Percentiles rank a stretch among this genome's conserved stretches.
phyloP scores from a whole-genome alignment of 2,113 vertebrate genomes.

The Ailurus styani region DNA sequence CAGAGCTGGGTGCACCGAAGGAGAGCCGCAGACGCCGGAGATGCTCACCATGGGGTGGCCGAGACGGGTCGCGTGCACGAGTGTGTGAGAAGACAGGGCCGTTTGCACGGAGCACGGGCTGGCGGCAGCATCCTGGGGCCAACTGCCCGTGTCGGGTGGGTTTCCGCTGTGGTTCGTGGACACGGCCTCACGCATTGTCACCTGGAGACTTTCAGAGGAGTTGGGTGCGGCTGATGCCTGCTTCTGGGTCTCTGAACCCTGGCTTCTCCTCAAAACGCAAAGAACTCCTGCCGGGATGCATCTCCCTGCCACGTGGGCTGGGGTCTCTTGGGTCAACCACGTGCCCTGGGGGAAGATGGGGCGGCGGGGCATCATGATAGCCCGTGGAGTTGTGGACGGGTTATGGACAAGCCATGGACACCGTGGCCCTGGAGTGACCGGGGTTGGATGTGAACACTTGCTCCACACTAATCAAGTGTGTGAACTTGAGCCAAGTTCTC shows the following conservation, averaged over 20 bases:
- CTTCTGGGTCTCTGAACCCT: neutral
- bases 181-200: neutral
- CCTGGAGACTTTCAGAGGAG: fast-evolving
- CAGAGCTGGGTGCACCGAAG: neutral
- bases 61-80: neutral
- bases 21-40: neutral
- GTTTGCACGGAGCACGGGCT: neutral
- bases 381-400: too few relatives aligned
- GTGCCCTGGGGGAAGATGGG: neutral
- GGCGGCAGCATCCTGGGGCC: too few relatives aligned
- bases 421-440: neutral
- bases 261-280: too few relatives aligned
- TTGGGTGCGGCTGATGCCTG: neutral
- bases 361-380: fast-evolving
- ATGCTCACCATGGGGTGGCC: neutral
- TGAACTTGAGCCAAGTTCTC: neutral
- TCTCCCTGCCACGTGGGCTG: fast-evolving
- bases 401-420: too few relatives aligned
- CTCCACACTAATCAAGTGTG: neutral
- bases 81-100: neutral
- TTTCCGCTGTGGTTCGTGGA: neutral
- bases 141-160: fast-evolving
- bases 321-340: neutral
- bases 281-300: too few relatives aligned
- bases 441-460: neutral